Evolutionary conservation across 2,888 invertebrate genomes (phyloP).

Genomic region (Agrochola litura): DNA sequence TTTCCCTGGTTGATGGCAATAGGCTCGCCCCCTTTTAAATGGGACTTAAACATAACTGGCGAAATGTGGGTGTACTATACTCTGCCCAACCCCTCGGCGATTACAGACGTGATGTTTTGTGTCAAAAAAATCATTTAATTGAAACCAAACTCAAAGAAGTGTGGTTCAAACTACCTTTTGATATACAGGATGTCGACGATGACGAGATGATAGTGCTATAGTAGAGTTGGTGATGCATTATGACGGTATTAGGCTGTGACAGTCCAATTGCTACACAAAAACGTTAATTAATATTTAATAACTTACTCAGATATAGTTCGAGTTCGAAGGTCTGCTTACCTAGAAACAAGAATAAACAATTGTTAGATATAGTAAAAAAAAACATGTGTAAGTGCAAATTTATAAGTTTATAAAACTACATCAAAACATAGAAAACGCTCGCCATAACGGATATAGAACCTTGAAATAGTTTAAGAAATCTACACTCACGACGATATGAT

Average conservation of each 20-base stretch:
- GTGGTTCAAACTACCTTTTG: not conserved
- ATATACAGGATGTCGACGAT: not conserved
- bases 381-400: too few species aligned
- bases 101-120: not conserved
- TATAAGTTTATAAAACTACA: conserved; percentile 5
- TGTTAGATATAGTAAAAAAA: too few species aligned
- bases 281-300: conserved; percentile 7
- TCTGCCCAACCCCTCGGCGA: not conserved
- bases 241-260: not conserved
- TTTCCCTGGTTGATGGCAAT: not conserved
- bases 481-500: conserved; percentile 5
- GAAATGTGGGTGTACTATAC: not conserved
- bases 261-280: not conserved
- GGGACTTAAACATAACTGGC: not conserved
- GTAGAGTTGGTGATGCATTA: not conserved
- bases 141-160: not conserved
- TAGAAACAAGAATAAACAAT: conserved; percentile 44
- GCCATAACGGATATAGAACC: conserved; percentile 23
- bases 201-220: not conserved
- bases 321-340: conserved; percentile 47
- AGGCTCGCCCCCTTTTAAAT: too few species aligned
- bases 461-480: conserved; percentile 25
- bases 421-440: conserved; percentile 9
- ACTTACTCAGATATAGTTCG: conserved; percentile 45
- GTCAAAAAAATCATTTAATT: not conserved